These are phyloP conservation scores for Aphodius sticticus DNA, from an alignment of 2,888 invertebrate genomes.

Conservation along the genomic window DNA sequence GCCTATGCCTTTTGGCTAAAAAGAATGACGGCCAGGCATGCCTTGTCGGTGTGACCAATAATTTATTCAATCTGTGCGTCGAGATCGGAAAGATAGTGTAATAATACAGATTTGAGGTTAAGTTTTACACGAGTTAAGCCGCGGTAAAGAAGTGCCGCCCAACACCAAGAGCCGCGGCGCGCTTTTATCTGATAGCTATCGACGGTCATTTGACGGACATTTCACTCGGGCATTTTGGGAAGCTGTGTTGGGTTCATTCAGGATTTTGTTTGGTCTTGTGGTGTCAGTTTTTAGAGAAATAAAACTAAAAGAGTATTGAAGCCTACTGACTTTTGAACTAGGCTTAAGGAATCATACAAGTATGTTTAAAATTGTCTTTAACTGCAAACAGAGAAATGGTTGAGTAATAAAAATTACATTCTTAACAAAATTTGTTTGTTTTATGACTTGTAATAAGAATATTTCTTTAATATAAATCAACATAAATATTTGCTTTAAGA, in stretches of 20 bases:
- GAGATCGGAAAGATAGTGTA: conserved; percentile 4
- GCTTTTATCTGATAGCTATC: not conserved
- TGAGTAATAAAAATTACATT: too few relatives aligned
- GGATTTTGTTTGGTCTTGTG: not conserved
- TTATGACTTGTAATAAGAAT: too few relatives aligned
- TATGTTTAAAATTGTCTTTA: too few relatives aligned
- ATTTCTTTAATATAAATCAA: too few relatives aligned
- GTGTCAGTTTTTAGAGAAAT: not conserved
- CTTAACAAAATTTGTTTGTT: too few relatives aligned
- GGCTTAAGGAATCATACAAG: too few relatives aligned
- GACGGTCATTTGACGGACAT: not conserved
- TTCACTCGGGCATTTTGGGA: not conserved
- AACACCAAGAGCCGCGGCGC: not conserved
- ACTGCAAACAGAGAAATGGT: too few relatives aligned
- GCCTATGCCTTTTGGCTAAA: not conserved
- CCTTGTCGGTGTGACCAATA: not conserved
- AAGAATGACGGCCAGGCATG: not conserved
- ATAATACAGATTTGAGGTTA: conserved; percentile 4
- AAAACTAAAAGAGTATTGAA: too few relatives aligned
- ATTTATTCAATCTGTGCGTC: not conserved
- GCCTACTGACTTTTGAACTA: too few relatives aligned
- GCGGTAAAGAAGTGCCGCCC: not conserved
- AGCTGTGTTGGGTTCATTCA: not conserved
- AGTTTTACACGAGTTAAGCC: not conserved
- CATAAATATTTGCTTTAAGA: too few relatives aligned